Base-by-base conservation (phyloP, 2,888 invertebrate genomes). In the Allygus modestus region DNA sequence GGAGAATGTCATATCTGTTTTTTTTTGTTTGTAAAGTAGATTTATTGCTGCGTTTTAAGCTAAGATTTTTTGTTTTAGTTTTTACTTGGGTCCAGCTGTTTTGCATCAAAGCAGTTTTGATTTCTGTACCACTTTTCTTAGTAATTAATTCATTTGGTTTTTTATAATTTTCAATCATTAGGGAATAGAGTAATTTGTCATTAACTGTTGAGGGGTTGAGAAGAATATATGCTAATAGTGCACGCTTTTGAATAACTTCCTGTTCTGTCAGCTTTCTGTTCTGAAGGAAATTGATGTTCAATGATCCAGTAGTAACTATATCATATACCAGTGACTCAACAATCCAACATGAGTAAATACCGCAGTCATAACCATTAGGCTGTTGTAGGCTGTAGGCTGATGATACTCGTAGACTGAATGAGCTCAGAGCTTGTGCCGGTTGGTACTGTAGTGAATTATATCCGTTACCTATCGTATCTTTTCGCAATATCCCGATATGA, bases 211-310 rank as follows among this genome's bases (percentile, higher is more conserved):
- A 5, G 15, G 31, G 9, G 23, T 33, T 33, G 4, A 71, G 33
- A n/a, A 71, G 71, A 37, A 12, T 4, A 37, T 71, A 71, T n/a
- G 71, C 71, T 23, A 71, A 31, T 37, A 71, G 23, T 12, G 71
- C 5, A 2, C 33, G 71, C 20, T 37, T 71, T 33, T 71, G 5
- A 12, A 71, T n/a, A 1, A 71, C 20, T 7, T 71, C 71, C 7
- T 11, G 4, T 17, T 71, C 71, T 28, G 71, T 7, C 23, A 71
- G 31, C 0, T 2, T 37, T 37, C 11, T 71, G n/a, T n/a, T n/a
- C n/a, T n/a, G n/a, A n/a, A n/a, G n/a, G n/a, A n/a, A n/a, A n/a
- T n/a, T n/a, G n/a, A n/a, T n/a, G n/a, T n/a, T n/a, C n/a, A n/a
- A n/a, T n/a, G n/a, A n/a, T n/a, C n/a, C n/a, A n/a, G n/a, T n/a